Conservation (phyloP, 23 tunicate genomes). For the Phallusia fumigata region DNA sequence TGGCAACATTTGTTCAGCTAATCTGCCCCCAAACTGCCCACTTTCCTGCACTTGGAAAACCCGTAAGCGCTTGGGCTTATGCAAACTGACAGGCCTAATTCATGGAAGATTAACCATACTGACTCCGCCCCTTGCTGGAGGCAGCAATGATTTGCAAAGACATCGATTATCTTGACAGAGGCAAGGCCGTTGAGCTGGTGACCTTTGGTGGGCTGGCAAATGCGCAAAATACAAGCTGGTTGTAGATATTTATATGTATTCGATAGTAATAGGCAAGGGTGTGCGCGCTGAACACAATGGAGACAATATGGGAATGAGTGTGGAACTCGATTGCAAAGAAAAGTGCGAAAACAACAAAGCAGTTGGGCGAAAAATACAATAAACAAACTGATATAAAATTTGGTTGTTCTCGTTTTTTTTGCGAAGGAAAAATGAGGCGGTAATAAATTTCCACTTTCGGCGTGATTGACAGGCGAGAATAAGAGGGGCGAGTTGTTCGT, state of each 20-base stretch:
- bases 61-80: not conserved
- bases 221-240: not conserved
- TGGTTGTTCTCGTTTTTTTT: not conserved
- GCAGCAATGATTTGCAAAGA: not conserved
- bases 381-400: not conserved
- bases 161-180: conserved; percentile 1
- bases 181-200: not conserved
- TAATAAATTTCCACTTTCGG: conserved; percentile 12
- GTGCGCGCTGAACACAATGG: not conserved
- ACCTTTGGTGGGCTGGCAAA: not conserved
- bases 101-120: not conserved
- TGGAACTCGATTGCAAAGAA: not conserved
- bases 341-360: not conserved
- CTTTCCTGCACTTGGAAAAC: conserved; percentile 6
- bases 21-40: conserved; percentile 5
- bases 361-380: not conserved
- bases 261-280: not conserved
- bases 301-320: not conserved
- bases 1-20: not conserved
- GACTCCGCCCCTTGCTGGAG: not conserved
- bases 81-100: conserved; percentile 6
- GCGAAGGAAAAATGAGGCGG: not conserved
- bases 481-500: conserved; percentile 11
- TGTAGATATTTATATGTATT: not conserved
- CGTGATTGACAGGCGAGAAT: not conserved